phyloP scores from a whole-genome alignment of 1,140 invertebrate species.

The Lordiphosa stackelbergi region DNA sequence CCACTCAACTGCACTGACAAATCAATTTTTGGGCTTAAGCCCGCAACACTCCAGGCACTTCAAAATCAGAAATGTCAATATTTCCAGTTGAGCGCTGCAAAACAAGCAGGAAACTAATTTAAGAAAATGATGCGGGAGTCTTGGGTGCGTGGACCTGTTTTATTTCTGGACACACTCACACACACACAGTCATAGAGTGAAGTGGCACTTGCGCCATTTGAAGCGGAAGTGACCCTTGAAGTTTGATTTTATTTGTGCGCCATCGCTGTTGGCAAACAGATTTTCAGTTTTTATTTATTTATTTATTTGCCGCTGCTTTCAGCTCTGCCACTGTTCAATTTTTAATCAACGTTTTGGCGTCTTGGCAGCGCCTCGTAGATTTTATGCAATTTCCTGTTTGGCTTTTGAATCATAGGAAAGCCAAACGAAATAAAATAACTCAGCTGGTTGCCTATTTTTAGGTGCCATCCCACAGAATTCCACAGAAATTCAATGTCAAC shows the following conservation, averaged over 20 bases:
- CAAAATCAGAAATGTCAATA: conserved; percentile 56
- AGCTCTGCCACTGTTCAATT: conserved; percentile 47
- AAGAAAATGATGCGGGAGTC: conserved; percentile 38
- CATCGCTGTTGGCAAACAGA: conserved; percentile 50
- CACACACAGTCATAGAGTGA: conserved; percentile 1
- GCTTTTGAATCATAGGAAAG: conserved; percentile 34
- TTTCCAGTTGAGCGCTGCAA: conserved; percentile 61
- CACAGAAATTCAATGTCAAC: conserved; percentile 69
- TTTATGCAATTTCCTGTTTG: conserved; percentile 74
- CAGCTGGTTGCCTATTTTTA: conserved; percentile 65
- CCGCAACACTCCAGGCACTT: too few relatives aligned
- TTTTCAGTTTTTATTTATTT: conserved; percentile 54
- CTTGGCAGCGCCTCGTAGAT: conserved; percentile 60
- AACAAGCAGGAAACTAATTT: conserved; percentile 72
- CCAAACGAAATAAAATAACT: conserved; percentile 25
- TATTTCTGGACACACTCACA: conserved; percentile 24
- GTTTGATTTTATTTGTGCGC: conserved; percentile 70
- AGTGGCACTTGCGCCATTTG: conserved; percentile 36
- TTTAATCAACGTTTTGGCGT: conserved; percentile 68
- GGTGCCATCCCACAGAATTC: conserved; percentile 26
- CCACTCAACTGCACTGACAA: too few relatives aligned
- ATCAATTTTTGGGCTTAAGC: too few relatives aligned
- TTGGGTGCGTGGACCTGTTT: conserved; percentile 32
- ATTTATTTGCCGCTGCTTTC: conserved; percentile 32
- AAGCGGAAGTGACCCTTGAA: conserved; percentile 73